phyloP scores from a whole-genome alignment of 2,797 vertebrate genomes.

The Chromobotia macracanthus region DNA sequence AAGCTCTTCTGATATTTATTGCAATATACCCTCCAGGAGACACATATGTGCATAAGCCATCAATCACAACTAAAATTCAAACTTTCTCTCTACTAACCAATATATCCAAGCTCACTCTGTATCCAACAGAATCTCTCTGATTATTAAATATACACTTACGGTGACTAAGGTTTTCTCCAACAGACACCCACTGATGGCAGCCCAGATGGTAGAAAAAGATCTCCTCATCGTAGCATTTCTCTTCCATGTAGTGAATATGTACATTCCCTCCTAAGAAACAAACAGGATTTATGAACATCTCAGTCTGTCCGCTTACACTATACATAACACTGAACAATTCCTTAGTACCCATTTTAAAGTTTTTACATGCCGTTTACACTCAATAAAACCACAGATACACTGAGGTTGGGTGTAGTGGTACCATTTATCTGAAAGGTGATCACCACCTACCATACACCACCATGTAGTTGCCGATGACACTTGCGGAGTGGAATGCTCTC shows the following conservation, averaged over 20 bases:
- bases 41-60: too few relatives aligned
- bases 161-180: slow-evolving; percentile 72
- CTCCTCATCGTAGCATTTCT: slow-evolving; percentile 91
- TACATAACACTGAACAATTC: neutral
- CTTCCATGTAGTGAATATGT: slow-evolving; percentile 91
- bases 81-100: too few relatives aligned
- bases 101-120: neutral
- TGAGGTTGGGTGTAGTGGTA: neutral
- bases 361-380: neutral
- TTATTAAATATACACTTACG: slow-evolving; percentile 68
- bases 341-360: neutral
- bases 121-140: neutral
- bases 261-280: slow-evolving; percentile 85
- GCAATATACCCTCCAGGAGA: neutral
- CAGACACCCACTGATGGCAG: slow-evolving; percentile 92
- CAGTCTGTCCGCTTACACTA: neutral
- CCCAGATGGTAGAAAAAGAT: slow-evolving; percentile 94
- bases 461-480: slow-evolving; percentile 92
- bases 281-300: neutral
- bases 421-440: neutral
- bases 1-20: slow-evolving; percentile 1
- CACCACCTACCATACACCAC: slow-evolving; percentile 87
- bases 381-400: slow-evolving; percentile 7
- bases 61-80: too few relatives aligned
- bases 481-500: slow-evolving; percentile 89